A percentile compares a stretch with the other conserved stretches of the same genome.
phyloP scores from a whole-genome alignment of 1,140 invertebrate genomes.

The Heliothis subflexa region DNA sequence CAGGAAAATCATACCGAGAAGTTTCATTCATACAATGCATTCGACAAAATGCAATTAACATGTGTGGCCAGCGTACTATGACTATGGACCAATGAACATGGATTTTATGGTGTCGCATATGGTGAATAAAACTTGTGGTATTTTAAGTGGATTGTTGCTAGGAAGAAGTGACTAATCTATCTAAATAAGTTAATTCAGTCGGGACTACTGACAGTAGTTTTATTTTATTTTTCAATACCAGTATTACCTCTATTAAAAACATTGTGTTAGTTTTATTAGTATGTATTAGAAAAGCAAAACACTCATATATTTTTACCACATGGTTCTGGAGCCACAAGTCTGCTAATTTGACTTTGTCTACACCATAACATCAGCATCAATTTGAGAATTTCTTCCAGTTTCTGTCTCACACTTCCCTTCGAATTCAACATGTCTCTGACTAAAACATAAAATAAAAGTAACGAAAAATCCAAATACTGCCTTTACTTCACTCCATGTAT shows the following conservation, averaged over 20 bases:
- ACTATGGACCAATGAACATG: not conserved
- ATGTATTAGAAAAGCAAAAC: not conserved
- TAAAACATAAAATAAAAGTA: constrained; percentile 68
- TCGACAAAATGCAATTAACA: constrained; percentile 23
- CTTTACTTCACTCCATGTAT: constrained; percentile 18
- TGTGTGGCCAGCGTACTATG: not conserved
- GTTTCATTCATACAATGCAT: constrained; percentile 61
- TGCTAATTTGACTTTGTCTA: constrained; percentile 90
- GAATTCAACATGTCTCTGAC: constrained; percentile 74
- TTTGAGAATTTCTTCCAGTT: constrained; percentile 92
- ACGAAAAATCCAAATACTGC: constrained; percentile 46
- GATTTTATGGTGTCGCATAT: not conserved
- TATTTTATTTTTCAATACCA: not conserved
- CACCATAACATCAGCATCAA: constrained; percentile 94
- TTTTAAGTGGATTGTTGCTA: constrained; percentile 15
- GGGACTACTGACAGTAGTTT: not conserved
- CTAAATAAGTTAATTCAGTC: not conserved
- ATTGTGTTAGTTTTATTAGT: not conserved
- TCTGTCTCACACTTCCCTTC: constrained; percentile 88
- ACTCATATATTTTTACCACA: constrained; percentile 82
- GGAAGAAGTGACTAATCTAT: not conserved
- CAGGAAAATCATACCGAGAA: constrained; percentile 56
- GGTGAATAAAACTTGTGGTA: not conserved
- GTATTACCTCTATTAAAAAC: no score
- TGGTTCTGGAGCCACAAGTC: constrained; percentile 86